Evolutionary conservation across 2,888 invertebrate species (phyloP).

Genomic region (Chrysotoxum bicinctum): DNA sequence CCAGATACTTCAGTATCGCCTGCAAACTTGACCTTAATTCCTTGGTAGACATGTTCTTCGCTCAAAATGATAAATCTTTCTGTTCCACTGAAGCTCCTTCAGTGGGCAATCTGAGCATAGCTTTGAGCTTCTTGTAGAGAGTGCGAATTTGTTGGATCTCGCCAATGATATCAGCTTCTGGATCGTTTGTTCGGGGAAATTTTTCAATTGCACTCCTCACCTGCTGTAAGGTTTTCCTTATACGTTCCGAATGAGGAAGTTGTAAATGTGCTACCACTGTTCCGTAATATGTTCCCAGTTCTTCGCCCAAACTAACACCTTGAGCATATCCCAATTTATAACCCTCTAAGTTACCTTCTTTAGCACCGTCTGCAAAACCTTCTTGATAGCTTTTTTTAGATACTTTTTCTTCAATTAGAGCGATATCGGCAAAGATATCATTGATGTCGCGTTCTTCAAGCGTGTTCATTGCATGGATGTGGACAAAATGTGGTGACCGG

Average conservation of each 20-base stretch:
- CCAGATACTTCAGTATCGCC: constrained; percentile 83
- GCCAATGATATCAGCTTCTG: constrained; percentile 85
- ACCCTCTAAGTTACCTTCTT: constrained; percentile 84
- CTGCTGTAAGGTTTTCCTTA: constrained; percentile 83
- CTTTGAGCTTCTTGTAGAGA: constrained; percentile 87
- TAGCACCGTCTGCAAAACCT: constrained; percentile 85
- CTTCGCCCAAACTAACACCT: constrained; percentile 89
- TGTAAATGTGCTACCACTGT: constrained; percentile 83
- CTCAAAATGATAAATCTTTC: constrained; percentile 77
- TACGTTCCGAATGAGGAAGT: constrained; percentile 83
- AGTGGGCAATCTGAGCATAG: constrained; percentile 81
- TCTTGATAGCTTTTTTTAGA: constrained; percentile 86
- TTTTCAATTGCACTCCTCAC: constrained; percentile 84
- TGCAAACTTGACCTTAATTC: constrained; percentile 81
- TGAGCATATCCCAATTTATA: constrained; percentile 89
- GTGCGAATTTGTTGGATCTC: constrained; percentile 85
- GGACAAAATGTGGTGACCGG: background rate
- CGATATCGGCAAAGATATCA: constrained; percentile 87
- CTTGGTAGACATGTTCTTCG: constrained; percentile 15
- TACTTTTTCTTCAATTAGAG: constrained; percentile 87
- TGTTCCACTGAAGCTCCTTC: constrained; percentile 53
- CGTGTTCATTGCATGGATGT: constrained; percentile 50
- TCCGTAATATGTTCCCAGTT: constrained; percentile 89
- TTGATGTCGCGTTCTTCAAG: constrained; percentile 86
- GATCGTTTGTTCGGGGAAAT: constrained; percentile 87